Conservation (phyloP, 2,888 invertebrate species). For the Caradrina clavipalpis region DNA sequence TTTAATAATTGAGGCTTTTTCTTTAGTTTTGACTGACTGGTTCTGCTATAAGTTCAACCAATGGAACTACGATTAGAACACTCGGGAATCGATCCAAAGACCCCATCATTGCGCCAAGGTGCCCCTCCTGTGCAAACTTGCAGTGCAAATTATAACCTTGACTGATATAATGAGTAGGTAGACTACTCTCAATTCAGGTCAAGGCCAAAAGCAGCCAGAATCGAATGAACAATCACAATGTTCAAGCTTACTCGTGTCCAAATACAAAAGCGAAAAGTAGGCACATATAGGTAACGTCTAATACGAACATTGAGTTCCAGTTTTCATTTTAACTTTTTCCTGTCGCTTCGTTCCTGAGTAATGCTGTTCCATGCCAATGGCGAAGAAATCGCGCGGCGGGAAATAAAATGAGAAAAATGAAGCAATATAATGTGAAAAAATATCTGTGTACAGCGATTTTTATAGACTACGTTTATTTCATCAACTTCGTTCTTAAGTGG, state of each 20-base stretch:
- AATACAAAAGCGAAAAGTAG: constrained; percentile 32
- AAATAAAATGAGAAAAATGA: constrained; percentile 55
- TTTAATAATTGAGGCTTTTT: too few species aligned
- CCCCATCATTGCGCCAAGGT: neutral
- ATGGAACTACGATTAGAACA: neutral
- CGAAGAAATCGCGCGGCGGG: constrained; percentile 38
- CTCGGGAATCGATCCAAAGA: neutral
- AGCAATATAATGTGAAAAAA: constrained; percentile 38
- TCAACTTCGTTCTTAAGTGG: constrained; percentile 23
- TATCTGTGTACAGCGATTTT: constrained; percentile 43
- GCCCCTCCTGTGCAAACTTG: constrained; percentile 8
- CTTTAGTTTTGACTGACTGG: too few species aligned
- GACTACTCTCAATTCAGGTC: constrained; percentile 36
- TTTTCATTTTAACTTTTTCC: constrained; percentile 56
- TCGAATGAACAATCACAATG: constrained; percentile 40
- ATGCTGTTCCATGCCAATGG: constrained; percentile 51
- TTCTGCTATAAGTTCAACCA: too few species aligned
- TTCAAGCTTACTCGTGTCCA: constrained; percentile 30
- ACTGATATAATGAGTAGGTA: constrained; percentile 17
- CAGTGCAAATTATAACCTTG: constrained; percentile 37
- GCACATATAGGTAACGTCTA: constrained; percentile 19
- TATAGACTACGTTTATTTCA: constrained; percentile 41
- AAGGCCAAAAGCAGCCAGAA: constrained; percentile 31
- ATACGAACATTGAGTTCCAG: constrained; percentile 39
- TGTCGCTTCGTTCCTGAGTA: constrained; percentile 51